Evolutionary conservation across 2,888 invertebrate species (phyloP).

Genomic region (Neoitamus cyanurus): DNA sequence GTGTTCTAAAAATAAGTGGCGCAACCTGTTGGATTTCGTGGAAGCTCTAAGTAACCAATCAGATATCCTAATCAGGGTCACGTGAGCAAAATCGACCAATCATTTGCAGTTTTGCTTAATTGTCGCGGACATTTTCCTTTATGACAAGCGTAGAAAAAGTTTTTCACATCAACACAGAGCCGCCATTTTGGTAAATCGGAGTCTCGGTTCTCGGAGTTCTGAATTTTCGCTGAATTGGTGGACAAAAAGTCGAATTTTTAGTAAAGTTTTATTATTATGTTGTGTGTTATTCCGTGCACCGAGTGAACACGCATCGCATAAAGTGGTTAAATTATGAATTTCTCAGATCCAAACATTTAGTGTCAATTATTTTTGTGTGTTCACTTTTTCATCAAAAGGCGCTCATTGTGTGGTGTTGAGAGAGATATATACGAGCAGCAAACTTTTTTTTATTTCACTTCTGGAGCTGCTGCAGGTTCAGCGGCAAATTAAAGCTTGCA

Average conservation of each 20-base stretch:
- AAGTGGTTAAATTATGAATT: conserved; percentile 39
- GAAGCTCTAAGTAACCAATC: conserved; percentile 1
- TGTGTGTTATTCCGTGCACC: conserved; percentile 45
- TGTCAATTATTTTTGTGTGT: conserved; percentile 51
- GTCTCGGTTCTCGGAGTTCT: conserved; percentile 72
- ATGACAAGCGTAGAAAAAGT: conserved; percentile 94
- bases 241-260: conserved; percentile 49
- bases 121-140: conserved; percentile 75
- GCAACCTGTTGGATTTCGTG: conserved; percentile 6
- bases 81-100: conserved; percentile 65
- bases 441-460: conserved; percentile 31
- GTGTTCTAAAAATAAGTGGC: background rate
- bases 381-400: conserved; percentile 46
- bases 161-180: conserved; percentile 83
- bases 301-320: conserved; percentile 37
- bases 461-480: conserved; percentile 43
- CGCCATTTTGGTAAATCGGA: conserved; percentile 91
- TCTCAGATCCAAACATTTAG: conserved; percentile 29
- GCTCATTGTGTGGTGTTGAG: conserved; percentile 50
- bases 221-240: conserved; percentile 48
- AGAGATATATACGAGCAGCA: conserved; percentile 39
- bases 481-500: conserved; percentile 11
- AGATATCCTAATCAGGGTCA: conserved; percentile 45
- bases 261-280: conserved; percentile 38
- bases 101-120: conserved; percentile 65